Evolutionary conservation across 2,797 vertebrate genomes (phyloP).

Genomic region (Fratercula arctica): DNA sequence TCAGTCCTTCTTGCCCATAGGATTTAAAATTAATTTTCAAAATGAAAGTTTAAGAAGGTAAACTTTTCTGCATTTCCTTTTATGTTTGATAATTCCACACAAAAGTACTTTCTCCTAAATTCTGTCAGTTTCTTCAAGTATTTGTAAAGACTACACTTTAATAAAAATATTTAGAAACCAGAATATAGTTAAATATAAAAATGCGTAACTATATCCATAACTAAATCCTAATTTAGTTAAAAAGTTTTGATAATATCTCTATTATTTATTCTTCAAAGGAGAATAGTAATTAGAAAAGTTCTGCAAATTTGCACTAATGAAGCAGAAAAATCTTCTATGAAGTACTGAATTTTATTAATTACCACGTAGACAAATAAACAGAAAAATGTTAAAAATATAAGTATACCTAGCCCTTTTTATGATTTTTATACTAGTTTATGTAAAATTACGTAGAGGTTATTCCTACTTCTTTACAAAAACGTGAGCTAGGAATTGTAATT

Average conservation of each 20-base stretch:
- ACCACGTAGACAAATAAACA: background rate
- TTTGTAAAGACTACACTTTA: background rate
- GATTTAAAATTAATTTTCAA: background rate
- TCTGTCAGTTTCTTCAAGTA: background rate
- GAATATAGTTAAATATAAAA: background rate
- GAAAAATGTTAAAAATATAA: background rate
- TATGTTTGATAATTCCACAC: background rate
- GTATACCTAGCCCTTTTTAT: background rate
- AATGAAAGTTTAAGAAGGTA: background rate
- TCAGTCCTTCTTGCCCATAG: background rate
- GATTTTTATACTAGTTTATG: background rate
- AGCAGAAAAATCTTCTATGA: slow-evolving; percentile 47
- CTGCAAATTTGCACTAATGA: slow-evolving; percentile 64
- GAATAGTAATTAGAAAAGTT: slow-evolving; percentile 50
- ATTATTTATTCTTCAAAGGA: slow-evolving; percentile 60
- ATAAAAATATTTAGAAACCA: background rate
- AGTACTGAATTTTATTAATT: slow-evolving; percentile 14
- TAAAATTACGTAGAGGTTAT: background rate
- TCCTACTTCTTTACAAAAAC: background rate
- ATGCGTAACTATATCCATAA: background rate
- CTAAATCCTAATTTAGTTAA: background rate
- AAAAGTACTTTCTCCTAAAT: background rate
- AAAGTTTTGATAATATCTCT: slow-evolving; percentile 47
- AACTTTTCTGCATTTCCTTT: background rate
- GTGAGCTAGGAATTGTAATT: background rate